A percentile compares a stretch with the other conserved stretches of the same genome.
Conservation (phyloP, 2,888 invertebrate species). For the Drosophila kambysellisi region DNA sequence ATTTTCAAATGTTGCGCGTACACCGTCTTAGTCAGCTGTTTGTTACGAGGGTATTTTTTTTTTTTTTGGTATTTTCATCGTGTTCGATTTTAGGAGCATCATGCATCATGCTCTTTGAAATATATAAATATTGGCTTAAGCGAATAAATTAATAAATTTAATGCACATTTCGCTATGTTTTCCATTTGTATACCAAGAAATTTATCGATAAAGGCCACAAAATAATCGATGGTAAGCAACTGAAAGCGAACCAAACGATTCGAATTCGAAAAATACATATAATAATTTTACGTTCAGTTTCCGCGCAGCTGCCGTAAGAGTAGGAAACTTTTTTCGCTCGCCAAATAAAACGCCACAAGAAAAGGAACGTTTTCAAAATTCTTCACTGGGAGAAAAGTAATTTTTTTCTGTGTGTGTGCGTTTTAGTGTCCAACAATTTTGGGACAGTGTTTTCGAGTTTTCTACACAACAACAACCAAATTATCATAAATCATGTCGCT, state of each 20-base stretch:
- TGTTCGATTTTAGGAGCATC: constrained; percentile 17
- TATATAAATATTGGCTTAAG: constrained; percentile 1
- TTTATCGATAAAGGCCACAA: constrained; percentile 41
- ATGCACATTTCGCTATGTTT: not conserved
- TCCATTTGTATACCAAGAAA: not conserved
- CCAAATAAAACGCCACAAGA: constrained; percentile 58
- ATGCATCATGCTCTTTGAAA: not conserved
- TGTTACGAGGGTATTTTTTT: constrained; percentile 23
- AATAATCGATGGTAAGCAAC: constrained; percentile 44
- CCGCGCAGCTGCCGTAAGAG: constrained; percentile 75
- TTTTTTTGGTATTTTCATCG: constrained; percentile 12
- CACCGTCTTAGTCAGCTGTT: constrained; percentile 26
- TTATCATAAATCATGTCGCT: constrained; percentile 87
- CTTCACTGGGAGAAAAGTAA: constrained; percentile 68
- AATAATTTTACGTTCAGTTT: constrained; percentile 67
- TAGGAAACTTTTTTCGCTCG: constrained; percentile 64
- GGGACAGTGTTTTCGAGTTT: constrained; percentile 49
- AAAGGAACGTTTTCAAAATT: constrained; percentile 75
- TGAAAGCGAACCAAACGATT: constrained; percentile 47
- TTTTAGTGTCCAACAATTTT: constrained; percentile 58
- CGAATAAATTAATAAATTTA: not conserved
- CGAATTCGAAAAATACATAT: constrained; percentile 51
- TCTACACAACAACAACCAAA: constrained; percentile 41
- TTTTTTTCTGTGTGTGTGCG: constrained; percentile 78
- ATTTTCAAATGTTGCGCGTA: constrained; percentile 14